These are phyloP conservation scores for Suricata suricatta DNA, from an alignment of 2,113 vertebrate genomes.

Conservation along the genomic window DNA sequence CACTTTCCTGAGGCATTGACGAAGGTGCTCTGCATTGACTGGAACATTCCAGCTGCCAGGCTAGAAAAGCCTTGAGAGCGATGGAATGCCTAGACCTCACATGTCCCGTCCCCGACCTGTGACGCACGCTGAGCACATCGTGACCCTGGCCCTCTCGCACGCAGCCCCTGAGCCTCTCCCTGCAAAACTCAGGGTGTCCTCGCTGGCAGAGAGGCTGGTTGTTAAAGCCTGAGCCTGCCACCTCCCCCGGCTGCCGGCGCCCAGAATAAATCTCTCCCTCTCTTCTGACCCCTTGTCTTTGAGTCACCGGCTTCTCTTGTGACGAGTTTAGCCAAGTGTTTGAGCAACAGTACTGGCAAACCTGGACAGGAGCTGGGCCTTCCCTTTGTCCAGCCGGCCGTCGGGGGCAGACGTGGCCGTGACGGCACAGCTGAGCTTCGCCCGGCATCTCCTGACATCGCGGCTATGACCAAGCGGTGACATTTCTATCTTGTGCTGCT, in stretches of 20 bases:
- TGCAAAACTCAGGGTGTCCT: neutral
- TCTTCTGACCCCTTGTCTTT: neutral
- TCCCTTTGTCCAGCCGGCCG: neutral
- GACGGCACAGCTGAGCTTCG: accelerated
- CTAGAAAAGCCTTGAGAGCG: neutral
- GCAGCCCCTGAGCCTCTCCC: neutral
- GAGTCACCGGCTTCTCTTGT: neutral
- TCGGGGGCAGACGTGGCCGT: neutral
- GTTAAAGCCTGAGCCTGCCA: neutral
- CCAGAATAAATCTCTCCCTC: neutral
- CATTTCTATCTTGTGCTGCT: neutral
- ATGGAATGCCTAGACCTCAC: neutral
- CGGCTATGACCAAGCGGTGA: neutral
- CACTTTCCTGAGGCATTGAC: neutral
- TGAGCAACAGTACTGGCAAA: neutral
- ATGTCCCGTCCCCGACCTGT: neutral
- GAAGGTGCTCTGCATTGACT: neutral
- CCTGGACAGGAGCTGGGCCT: neutral
- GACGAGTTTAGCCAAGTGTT: neutral
- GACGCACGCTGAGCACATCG: too few relatives aligned
- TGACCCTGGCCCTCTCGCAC: neutral
- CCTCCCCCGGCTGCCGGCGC: neutral
- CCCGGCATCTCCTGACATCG: neutral
- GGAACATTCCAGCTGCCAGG: neutral
- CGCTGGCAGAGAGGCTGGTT: neutral